A percentile compares a stretch with the other conserved stretches of the same genome.
Evolutionary conservation across 2,888 invertebrate species (phyloP).

Genomic region (Dinocampus coccinellae): DNA sequence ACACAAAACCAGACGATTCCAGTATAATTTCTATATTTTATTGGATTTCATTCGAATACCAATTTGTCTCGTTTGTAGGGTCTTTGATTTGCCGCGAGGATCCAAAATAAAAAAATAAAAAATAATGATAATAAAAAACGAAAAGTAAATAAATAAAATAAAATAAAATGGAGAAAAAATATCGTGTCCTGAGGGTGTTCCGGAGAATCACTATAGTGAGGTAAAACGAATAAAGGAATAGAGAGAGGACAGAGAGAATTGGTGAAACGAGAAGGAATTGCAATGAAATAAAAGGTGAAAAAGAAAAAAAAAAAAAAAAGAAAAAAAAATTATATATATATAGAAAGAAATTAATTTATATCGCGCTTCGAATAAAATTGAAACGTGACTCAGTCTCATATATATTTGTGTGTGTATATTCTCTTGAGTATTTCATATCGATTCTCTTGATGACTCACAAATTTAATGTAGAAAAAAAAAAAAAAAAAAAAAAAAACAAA

Average conservation of each 20-base stretch:
- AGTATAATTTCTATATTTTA: constrained; percentile 54
- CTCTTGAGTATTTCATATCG: constrained; percentile 20
- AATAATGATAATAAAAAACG: neutral
- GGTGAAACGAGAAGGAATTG: constrained; percentile 3
- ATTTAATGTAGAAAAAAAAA: constrained; percentile 1
- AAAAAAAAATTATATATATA: constrained; percentile 9
- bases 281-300: constrained; percentile 1
- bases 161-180: constrained; percentile 16
- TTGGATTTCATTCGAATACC: constrained; percentile 54
- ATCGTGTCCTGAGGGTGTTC: constrained; percentile 31
- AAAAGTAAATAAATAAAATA: neutral
- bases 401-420: neutral
- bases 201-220: constrained; percentile 22
- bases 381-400: constrained; percentile 21
- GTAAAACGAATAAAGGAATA: constrained; percentile 12
- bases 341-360: constrained; percentile 33
- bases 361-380: constrained; percentile 33
- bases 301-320: too few relatives aligned
- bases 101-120: constrained; percentile 30
- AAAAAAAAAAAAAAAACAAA: neutral
- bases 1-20: constrained; percentile 41
- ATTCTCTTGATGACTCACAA: constrained; percentile 26
- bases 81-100: constrained; percentile 45
- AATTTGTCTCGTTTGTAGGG: constrained; percentile 52
- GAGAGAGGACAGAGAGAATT: constrained; percentile 8